phyloP scores from a whole-genome alignment of 2,888 invertebrate genomes.

The Rosalia funebris region DNA sequence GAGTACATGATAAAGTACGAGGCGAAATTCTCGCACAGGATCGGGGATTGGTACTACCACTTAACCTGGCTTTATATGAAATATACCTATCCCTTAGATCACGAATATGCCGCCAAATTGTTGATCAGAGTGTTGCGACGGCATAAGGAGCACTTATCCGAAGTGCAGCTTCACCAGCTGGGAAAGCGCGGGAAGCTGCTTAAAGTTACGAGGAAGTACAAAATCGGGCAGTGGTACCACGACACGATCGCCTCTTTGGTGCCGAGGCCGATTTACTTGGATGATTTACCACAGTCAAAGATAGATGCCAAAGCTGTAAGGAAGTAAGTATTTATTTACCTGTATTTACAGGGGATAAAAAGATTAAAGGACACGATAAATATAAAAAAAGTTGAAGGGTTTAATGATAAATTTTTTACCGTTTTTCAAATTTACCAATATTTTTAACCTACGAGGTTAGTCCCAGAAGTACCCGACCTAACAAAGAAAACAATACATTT shows the following conservation, averaged over 20 bases:
- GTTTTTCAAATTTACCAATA: no score
- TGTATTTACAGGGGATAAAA: no score
- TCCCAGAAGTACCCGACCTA: no score
- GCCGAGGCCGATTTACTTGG: constrained; percentile 32
- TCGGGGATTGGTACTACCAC: constrained; percentile 51
- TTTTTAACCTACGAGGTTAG: no score
- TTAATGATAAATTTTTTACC: no score
- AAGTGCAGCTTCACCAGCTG: constrained; percentile 46
- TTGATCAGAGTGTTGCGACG: constrained; percentile 63
- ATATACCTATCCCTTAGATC: constrained; percentile 33
- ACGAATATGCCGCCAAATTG: constrained; percentile 64
- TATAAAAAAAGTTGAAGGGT: no score
- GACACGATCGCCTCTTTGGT: constrained; percentile 38
- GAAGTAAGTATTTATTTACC: constrained; percentile 43
- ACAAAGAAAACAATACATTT: no score
- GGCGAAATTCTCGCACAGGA: constrained; percentile 30
- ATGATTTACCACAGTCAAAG: constrained; percentile 40
- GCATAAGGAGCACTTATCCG: constrained; percentile 45
- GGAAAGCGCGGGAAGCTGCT: constrained; percentile 34
- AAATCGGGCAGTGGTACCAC: constrained; percentile 32
- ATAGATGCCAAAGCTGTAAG: constrained; percentile 43
- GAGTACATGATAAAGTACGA: constrained; percentile 46
- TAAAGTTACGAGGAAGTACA: constrained; percentile 30
- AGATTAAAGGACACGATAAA: no score
- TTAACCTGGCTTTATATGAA: constrained; percentile 44